These are phyloP conservation scores for Mesocricetus auratus DNA, from an alignment of 2,113 vertebrate species.

Conservation along the genomic window DNA sequence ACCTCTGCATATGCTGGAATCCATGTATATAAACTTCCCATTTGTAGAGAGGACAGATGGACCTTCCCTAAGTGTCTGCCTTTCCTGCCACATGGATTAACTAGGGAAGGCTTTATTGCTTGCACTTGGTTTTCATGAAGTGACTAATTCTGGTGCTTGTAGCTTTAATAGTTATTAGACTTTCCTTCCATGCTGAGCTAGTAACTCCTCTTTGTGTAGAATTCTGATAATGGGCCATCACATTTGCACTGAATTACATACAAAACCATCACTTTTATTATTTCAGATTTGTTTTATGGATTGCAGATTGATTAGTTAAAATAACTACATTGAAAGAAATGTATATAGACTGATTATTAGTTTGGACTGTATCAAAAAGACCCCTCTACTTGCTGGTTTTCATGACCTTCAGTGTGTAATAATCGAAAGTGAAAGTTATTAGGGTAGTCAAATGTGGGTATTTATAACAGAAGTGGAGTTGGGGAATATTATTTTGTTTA, in stretches of 20 bases:
- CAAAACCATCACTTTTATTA: not conserved
- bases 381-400: not conserved
- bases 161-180: conserved; percentile 50
- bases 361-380: conserved; percentile 14
- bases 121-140: conserved; percentile 57
- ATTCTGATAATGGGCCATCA: conserved; percentile 38
- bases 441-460: not conserved
- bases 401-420: not conserved
- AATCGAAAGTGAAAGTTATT: conserved; percentile 43
- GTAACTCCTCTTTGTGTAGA: conserved; percentile 23
- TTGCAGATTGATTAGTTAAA: not conserved
- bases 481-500: too few species aligned
- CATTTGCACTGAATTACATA: not conserved
- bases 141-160: not conserved
- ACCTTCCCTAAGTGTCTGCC: conserved; percentile 53
- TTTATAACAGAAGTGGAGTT: not conserved
- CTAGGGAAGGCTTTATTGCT: conserved; percentile 55
- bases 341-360: not conserved
- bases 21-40: conserved; percentile 72
- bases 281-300: conserved; percentile 15
- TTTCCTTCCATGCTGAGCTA: conserved; percentile 34
- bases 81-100: conserved; percentile 55
- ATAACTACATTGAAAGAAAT: not conserved
- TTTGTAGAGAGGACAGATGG: conserved; percentile 77
- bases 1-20: conserved; percentile 67